phyloP scores from a whole-genome alignment of 1,140 invertebrate species.

The Lithobius niger region DNA sequence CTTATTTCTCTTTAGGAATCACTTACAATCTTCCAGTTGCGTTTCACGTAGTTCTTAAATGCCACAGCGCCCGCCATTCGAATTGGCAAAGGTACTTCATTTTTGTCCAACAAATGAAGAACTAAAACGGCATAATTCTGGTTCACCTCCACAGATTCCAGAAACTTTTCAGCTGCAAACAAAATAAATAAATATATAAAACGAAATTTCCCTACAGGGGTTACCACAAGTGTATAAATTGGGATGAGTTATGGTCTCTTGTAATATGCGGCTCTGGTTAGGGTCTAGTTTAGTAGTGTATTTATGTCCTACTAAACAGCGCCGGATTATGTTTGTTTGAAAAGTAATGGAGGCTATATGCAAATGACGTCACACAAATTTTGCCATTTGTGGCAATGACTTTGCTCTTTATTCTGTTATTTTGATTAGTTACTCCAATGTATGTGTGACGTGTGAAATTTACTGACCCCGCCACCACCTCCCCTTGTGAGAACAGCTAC shows the following conservation, averaged over 20 bases:
- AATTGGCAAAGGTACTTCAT: constrained; percentile 56
- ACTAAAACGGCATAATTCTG: constrained; percentile 80
- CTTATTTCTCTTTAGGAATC: too few species aligned
- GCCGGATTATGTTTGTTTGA: background rate
- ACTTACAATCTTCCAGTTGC: constrained; percentile 83
- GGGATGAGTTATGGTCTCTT: background rate
- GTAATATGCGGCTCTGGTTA: background rate
- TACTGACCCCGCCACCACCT: too few species aligned
- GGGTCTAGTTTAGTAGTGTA: background rate
- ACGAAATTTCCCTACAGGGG: constrained; percentile 1
- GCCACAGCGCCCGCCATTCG: constrained; percentile 76
- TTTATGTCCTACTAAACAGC: background rate
- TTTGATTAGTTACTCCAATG: too few species aligned
- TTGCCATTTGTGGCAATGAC: too few species aligned
- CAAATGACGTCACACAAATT: too few species aligned
- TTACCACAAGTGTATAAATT: background rate
- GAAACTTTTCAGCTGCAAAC: constrained; percentile 71
- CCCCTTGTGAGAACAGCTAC: too few species aligned
- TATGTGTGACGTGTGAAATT: too few species aligned
- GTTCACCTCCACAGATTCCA: constrained; percentile 78
- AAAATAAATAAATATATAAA: constrained; percentile 23
- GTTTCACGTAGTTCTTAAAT: constrained; percentile 93
- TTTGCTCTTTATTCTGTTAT: too few species aligned
- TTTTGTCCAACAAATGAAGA: constrained; percentile 66
- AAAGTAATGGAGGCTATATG: background rate